These are phyloP conservation scores for Copidosoma floridanum DNA, from an alignment of 1,140 invertebrate species.

Conservation along the genomic window DNA sequence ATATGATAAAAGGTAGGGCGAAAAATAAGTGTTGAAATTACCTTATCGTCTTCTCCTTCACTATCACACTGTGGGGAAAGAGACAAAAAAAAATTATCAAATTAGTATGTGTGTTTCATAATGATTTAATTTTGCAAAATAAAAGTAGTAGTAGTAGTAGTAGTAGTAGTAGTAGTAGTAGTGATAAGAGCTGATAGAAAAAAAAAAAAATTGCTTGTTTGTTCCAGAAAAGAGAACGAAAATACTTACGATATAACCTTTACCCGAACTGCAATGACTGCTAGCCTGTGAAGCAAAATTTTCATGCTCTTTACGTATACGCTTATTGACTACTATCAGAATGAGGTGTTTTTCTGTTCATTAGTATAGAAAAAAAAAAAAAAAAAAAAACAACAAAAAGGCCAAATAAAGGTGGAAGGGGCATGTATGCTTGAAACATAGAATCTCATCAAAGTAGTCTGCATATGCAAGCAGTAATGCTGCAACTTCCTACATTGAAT, in stretches of 20 bases:
- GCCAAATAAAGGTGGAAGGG: too few relatives aligned
- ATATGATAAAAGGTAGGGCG: too few relatives aligned
- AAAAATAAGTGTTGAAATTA: too few relatives aligned
- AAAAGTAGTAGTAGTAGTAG: conserved; percentile 6
- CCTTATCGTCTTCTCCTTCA: conserved; percentile 84
- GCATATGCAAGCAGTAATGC: too few relatives aligned
- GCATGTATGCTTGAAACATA: too few relatives aligned
- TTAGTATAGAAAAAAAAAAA: too few relatives aligned
- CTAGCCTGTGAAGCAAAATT: conserved; percentile 67
- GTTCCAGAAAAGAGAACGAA: conserved; percentile 35
- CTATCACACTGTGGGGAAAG: conserved; percentile 78
- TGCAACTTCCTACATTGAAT: too few relatives aligned
- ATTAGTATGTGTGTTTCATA: conserved; percentile 27
- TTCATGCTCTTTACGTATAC: conserved; percentile 24
- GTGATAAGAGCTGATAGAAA: conserved; percentile 12
- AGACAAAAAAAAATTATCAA: conserved; percentile 56
- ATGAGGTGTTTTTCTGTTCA: too few relatives aligned
- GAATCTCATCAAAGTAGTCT: too few relatives aligned
- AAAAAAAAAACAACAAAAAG: too few relatives aligned
- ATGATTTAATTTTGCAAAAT: not conserved
- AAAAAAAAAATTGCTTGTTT: conserved; percentile 3
- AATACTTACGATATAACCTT: conserved; percentile 84
- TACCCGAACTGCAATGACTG: conserved; percentile 82
- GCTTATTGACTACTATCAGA: conserved; percentile 13
- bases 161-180: conserved; percentile 10